phyloP scores from a whole-genome alignment of 2,888 invertebrate species.

The Xestia xanthographa region DNA sequence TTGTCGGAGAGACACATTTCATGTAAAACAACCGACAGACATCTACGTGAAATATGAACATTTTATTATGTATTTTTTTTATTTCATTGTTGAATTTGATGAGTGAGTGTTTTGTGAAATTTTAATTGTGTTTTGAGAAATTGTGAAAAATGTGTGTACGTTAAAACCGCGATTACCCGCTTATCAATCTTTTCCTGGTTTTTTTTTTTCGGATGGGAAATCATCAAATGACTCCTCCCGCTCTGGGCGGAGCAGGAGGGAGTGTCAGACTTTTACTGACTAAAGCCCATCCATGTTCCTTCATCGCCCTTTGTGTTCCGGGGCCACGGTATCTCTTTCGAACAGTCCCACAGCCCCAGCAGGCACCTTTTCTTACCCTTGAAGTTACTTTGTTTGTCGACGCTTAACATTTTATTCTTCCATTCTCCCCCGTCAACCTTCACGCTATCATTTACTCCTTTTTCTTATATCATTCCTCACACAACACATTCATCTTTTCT shows the following conservation, averaged over 20 bases:
- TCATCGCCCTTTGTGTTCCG: no score
- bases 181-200: not conserved
- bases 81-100: not conserved
- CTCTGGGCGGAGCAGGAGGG: no score
- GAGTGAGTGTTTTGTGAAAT: constrained; percentile 26
- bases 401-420: not conserved
- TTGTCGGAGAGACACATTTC: not conserved
- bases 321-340: no score
- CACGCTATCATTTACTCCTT: not conserved
- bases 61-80: constrained; percentile 12
- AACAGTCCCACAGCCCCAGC: no score
- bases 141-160: not conserved
- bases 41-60: constrained; percentile 12
- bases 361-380: not conserved
- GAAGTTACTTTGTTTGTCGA: not conserved
- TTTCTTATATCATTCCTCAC: no score
- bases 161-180: not conserved
- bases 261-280: no score
- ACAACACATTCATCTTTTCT: no score
- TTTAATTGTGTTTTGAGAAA: not conserved
- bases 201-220: no score
- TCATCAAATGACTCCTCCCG: no score
- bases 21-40: not conserved
- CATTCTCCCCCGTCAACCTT: not conserved
- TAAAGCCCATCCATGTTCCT: no score